phyloP scores from a whole-genome alignment of 2,888 invertebrate species.

The Aricia artaxerxes region DNA sequence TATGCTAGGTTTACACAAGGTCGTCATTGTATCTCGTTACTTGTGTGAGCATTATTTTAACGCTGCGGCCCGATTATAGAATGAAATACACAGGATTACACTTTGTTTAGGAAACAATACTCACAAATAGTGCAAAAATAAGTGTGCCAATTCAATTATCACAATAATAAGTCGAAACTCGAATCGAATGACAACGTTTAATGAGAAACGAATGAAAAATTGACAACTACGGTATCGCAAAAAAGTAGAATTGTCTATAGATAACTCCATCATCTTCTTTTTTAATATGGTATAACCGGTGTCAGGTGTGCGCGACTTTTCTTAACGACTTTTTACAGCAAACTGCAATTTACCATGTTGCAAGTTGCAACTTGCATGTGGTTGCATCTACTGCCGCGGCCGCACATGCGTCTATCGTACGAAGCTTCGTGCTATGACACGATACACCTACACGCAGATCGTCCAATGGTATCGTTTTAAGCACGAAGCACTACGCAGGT shows the following conservation, averaged over 20 bases:
- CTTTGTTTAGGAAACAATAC: neutral
- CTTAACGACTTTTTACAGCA: no score
- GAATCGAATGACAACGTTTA: slow-evolving; percentile 34
- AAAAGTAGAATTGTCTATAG: neutral
- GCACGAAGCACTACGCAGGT: no score
- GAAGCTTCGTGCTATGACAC: no score
- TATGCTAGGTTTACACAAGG: slow-evolving; percentile 37
- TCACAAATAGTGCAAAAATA: slow-evolving; percentile 60
- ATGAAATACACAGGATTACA: neutral
- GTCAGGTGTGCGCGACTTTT: no score
- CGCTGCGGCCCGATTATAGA: neutral
- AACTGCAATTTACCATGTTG: no score
- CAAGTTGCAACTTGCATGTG: no score
- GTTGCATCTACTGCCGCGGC: no score
- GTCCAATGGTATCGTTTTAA: no score
- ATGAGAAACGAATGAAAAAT: slow-evolving; percentile 15
- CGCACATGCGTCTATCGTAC: no score
- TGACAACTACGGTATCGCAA: neutral
- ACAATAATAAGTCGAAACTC: slow-evolving; percentile 47
- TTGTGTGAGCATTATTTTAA: slow-evolving; percentile 12
- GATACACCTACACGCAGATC: no score
- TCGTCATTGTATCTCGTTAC: slow-evolving; percentile 27
- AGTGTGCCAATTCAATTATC: slow-evolving; percentile 53
- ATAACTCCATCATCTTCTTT: neutral
- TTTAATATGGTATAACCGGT: neutral